Conservation (phyloP, 2,113 vertebrate genomes). For the Lepisosteus oculatus region DNA sequence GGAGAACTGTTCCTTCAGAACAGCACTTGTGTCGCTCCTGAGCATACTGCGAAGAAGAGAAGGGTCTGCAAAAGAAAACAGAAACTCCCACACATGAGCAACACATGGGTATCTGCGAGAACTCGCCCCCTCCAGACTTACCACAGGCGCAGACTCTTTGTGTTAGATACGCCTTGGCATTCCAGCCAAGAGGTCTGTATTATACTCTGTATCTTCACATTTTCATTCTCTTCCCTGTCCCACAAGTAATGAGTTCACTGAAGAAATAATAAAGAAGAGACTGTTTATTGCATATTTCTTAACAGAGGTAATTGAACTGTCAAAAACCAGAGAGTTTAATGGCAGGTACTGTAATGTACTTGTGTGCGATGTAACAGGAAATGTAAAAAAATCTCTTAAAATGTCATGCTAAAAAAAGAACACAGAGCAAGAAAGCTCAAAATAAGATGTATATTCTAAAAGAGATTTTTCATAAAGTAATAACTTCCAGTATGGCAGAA, state of each 20-base stretch:
- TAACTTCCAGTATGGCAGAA: background rate
- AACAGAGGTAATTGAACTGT: conserved; percentile 1
- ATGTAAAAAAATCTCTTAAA: no score
- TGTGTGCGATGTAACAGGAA: no score
- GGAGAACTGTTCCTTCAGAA: conserved; percentile 54
- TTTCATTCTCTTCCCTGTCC: background rate
- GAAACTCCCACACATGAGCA: conserved; percentile 52
- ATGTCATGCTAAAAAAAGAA: background rate
- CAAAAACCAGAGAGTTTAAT: conserved; percentile 19
- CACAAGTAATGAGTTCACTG: background rate
- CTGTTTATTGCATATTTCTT: no score
- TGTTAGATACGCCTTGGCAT: conserved; percentile 64
- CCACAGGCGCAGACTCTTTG: conserved; percentile 81
- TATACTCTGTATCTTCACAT: background rate
- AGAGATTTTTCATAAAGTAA: background rate
- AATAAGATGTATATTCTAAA: background rate
- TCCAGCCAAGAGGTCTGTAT: background rate
- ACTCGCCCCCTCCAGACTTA: conserved; percentile 81
- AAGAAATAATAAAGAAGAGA: no score
- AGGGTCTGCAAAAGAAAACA: conserved; percentile 59
- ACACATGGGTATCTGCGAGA: conserved; percentile 72
- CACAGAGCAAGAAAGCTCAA: background rate
- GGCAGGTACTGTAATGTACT: background rate
- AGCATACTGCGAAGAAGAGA: conserved; percentile 70
- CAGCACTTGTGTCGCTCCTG: conserved; percentile 55